Evolutionary conservation across 2,113 vertebrate genomes (phyloP).

Genomic region (Phalacrocorax pelagicus): DNA sequence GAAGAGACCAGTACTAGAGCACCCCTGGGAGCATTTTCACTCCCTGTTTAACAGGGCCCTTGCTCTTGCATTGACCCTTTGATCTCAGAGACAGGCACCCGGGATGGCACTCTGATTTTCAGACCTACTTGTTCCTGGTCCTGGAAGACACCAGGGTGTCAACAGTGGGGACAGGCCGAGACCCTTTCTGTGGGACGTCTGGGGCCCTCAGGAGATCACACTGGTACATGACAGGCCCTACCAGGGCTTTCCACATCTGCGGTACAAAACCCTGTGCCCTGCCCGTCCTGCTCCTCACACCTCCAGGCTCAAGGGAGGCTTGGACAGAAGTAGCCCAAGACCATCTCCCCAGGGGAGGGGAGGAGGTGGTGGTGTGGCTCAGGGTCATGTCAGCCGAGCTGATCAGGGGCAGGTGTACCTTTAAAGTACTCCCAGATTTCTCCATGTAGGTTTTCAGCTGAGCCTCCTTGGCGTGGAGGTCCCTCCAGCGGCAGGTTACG

Average conservation of each 20-base stretch:
- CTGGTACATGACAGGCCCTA: neutral
- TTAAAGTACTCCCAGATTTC: constrained; percentile 67
- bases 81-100: neutral
- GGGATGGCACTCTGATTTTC: neutral
- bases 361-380: neutral
- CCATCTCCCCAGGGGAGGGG: neutral
- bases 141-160: neutral
- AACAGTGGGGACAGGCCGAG: neutral
- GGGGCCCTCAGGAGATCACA: neutral
- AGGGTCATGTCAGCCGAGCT: neutral
- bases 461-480: constrained; percentile 48
- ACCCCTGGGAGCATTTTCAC: no score
- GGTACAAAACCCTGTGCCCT: neutral
- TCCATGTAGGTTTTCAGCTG: constrained; percentile 62
- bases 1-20: neutral
- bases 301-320: neutral
- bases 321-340: rapidly evolving
- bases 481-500: constrained; percentile 56
- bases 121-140: neutral
- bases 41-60: no score
- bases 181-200: neutral
- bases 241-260: neutral
- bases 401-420: constrained; percentile 64
- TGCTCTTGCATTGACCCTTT: neutral
- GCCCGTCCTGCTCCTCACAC: neutral